Base-by-base conservation (phyloP, 2,797 vertebrate genomes). In the Hoplostethus atlanticus region DNA sequence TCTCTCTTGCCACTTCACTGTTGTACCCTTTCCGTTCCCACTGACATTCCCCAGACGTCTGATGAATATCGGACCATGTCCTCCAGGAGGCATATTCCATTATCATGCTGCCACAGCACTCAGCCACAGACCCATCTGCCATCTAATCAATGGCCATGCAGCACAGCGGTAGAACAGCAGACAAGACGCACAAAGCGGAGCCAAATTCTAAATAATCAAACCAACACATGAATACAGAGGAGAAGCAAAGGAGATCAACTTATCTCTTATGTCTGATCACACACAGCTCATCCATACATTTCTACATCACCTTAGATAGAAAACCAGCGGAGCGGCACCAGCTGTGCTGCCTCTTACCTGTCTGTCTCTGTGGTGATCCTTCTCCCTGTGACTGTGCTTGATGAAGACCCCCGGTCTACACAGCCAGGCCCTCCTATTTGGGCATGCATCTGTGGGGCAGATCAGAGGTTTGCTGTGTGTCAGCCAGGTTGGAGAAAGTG, bases 351-450 rank as follows among this genome's bases (percentile, higher is more conserved):
- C 15, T 87, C 84, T 93, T 90, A 91, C 90, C 82, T 88, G 86
- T 9, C 68, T 77, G 61, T 77, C 82, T 87, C 79, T 68, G 81
- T 86, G 83, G 73, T 81, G 68, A 84, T 90, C 83, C 77, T 84
- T 58, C 62, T 86, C 63, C 83, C 65, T 72, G 72, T 71, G 89
- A 66, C 82, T 70, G 71, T 80, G 86, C 73, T 83, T 84, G 76
- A 79, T 87, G 84, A 82, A 89, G 90, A 92, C 84, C 84, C 86
- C 66, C n/a, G 76, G 78, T 89, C 72, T 86, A 80, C 71, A 89
- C 84, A 85, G 85, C 81, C 78, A 88, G 91, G 87, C 92, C 89
- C 89, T 93, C 92, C 92, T 91, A 93, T 68, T 90, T 91, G 90
- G 89, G 91, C 89, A 86, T 76, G 83, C 76, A 87, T 90, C 76